Evolutionary conservation across 2,113 vertebrate genomes (phyloP).

Genomic region (Nesogale talazaci): DNA sequence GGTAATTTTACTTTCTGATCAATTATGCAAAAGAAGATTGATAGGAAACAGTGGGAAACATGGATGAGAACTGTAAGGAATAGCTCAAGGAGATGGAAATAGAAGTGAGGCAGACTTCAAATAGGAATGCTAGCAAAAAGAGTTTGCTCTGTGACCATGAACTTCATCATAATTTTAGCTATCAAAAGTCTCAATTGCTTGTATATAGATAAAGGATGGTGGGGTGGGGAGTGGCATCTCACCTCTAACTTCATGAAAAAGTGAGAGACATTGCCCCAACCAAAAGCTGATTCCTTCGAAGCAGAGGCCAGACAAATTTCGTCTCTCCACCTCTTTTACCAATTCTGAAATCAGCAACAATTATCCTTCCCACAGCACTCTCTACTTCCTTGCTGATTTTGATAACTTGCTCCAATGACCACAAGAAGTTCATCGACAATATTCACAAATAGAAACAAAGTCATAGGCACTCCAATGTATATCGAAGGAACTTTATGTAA

Average conservation of each 20-base stretch:
- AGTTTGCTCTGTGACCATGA: background rate
- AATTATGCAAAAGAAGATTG: conserved; percentile 41
- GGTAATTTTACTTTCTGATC: conserved; percentile 40
- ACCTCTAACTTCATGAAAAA: background rate
- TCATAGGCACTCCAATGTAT: too few relatives aligned
- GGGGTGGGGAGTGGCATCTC: too few relatives aligned
- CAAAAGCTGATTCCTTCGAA: too few relatives aligned
- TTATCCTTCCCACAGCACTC: background rate
- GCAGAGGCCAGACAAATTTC: background rate
- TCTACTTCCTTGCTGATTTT: background rate
- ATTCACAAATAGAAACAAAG: background rate
- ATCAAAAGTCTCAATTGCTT: background rate
- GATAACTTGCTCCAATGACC: background rate
- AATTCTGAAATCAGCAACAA: background rate
- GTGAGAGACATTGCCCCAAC: too few relatives aligned
- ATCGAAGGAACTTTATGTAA: too few relatives aligned
- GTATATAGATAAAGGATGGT: background rate
- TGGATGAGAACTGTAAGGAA: background rate
- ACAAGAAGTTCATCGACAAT: background rate
- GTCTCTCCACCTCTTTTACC: background rate
- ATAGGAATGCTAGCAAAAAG: background rate
- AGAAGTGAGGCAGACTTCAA: background rate
- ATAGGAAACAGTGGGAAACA: background rate
- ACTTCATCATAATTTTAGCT: background rate
- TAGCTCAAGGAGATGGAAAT: background rate